A percentile compares a stretch with the other conserved stretches of the same genome.
Evolutionary conservation across 2,113 vertebrate species (phyloP).

Genomic region (Mellivora capensis): DNA sequence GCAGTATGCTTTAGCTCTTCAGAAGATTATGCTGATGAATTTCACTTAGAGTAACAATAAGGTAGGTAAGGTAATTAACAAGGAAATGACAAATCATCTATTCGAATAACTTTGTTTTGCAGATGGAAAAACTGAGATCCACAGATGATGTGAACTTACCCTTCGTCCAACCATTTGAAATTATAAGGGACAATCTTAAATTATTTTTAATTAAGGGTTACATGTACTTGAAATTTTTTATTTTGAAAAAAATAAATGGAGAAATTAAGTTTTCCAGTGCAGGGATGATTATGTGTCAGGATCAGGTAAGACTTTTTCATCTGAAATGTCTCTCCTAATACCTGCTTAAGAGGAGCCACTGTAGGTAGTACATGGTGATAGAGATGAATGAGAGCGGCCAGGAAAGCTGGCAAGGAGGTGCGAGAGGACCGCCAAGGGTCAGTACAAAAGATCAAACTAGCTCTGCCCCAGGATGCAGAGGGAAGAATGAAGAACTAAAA

Average conservation of each 20-base stretch:
- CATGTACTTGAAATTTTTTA: neutral
- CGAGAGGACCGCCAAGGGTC: fast-evolving
- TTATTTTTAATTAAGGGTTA: neutral
- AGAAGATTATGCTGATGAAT: neutral
- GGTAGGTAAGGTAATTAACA: neutral
- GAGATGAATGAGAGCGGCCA: neutral
- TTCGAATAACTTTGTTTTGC: neutral
- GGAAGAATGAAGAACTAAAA: neutral
- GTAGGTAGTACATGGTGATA: neutral
- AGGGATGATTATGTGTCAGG: neutral
- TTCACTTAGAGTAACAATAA: neutral
- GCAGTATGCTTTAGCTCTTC: neutral
- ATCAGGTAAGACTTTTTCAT: neutral
- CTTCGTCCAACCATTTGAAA: neutral
- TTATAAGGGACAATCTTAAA: neutral
- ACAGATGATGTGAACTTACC: neutral
- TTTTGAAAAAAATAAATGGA: neutral
- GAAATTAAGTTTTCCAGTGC: neutral
- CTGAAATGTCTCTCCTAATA: neutral
- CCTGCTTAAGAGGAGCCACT: neutral
- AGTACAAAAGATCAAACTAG: neutral
- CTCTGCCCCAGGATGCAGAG: neutral
- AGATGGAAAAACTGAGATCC: neutral
- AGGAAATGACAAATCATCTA: neutral
- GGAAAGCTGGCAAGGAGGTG: neutral